A percentile compares a stretch with the other conserved stretches of the same genome.
Evolutionary conservation across 2,113 vertebrate genomes (phyloP).

Genomic region (Semnornis frantzii): DNA sequence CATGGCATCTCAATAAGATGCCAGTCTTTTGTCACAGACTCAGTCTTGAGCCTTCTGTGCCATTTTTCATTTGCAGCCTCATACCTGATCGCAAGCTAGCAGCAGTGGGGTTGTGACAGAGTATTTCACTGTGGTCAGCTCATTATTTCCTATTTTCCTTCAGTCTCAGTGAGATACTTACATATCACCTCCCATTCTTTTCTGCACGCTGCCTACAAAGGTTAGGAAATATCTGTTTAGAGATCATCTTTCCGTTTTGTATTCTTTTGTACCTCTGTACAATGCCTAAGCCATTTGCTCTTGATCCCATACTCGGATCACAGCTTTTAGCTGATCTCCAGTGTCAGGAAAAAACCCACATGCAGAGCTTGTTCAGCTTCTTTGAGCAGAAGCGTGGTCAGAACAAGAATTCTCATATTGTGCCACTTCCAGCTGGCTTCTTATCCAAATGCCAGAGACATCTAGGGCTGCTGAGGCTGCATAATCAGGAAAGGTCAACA

Average conservation of each 20-base stretch:
- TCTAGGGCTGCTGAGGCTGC: neutral
- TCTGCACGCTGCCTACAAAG: neutral
- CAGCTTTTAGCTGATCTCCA: neutral
- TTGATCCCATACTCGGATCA: neutral
- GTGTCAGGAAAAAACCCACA: neutral
- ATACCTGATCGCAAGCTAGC: neutral
- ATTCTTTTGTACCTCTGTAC: neutral
- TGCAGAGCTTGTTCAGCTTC: neutral
- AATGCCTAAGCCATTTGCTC: neutral
- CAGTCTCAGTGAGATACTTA: neutral
- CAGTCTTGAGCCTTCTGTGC: neutral
- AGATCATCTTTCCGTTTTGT: neutral
- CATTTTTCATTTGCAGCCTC: neutral
- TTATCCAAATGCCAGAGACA: neutral
- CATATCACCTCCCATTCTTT: neutral
- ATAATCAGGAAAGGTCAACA: neutral
- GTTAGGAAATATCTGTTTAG: neutral
- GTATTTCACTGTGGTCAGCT: neutral
- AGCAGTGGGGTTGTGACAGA: neutral
- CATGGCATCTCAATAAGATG: neutral
- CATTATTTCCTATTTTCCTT: neutral
- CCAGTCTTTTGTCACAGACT: neutral
- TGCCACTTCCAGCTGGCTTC: neutral
- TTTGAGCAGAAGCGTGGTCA: neutral
- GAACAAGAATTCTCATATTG: neutral